phyloP scores from a whole-genome alignment of 1,140 invertebrate genomes.

The Meteorus sp. region DNA sequence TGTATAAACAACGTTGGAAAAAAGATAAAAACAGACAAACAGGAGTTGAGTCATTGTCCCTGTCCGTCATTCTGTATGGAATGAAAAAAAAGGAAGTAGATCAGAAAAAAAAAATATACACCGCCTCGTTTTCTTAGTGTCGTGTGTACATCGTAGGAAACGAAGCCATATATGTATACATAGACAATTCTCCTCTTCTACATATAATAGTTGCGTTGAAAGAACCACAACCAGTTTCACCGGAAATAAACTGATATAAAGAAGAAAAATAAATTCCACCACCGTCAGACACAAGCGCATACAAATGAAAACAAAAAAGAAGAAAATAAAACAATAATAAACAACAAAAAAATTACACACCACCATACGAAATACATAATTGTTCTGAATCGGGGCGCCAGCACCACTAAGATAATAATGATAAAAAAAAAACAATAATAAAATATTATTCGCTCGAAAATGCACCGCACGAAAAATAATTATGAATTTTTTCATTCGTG shows the following conservation, averaged over 20 bases:
- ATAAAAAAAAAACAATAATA: too few relatives aligned
- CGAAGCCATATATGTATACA: background rate
- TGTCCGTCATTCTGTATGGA: conserved; percentile 21
- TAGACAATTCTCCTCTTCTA: too few relatives aligned
- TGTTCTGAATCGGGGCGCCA: too few relatives aligned
- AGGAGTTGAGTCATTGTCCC: conserved; percentile 34
- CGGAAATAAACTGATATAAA: conserved; percentile 1
- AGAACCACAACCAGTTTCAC: conserved; percentile 5
- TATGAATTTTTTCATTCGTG: too few relatives aligned
- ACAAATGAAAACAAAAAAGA: too few relatives aligned
- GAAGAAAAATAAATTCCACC: background rate
- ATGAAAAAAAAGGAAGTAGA: background rate
- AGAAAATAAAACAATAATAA: too few relatives aligned
- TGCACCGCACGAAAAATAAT: too few relatives aligned
- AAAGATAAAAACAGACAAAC: conserved; percentile 31
- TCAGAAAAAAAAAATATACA: too few relatives aligned
- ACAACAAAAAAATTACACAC: too few relatives aligned
- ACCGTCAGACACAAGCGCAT: background rate
- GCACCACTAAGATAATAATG: too few relatives aligned
- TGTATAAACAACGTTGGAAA: conserved; percentile 5
- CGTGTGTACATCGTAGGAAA: background rate
- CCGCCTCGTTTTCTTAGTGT: background rate
- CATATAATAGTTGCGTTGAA: conserved; percentile 1
- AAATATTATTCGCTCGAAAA: too few relatives aligned
- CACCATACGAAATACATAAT: too few relatives aligned